phyloP scores from a whole-genome alignment of 2,797 vertebrate species.

The Sparidentex hasta region DNA sequence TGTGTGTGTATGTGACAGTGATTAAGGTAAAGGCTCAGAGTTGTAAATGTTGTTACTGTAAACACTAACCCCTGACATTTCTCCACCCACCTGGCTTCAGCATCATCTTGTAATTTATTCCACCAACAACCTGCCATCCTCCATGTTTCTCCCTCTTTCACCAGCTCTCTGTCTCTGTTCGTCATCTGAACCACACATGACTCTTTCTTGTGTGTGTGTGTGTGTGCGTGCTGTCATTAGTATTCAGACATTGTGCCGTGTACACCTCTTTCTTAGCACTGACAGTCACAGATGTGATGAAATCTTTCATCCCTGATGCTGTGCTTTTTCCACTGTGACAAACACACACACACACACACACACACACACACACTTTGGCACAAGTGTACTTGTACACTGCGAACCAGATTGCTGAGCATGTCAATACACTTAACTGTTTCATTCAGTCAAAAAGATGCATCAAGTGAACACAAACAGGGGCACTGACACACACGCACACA shows the following conservation, averaged over 20 bases:
- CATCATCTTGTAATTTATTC: conserved; percentile 56
- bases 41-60: conserved; percentile 43
- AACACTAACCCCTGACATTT: conserved; percentile 58
- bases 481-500: conserved; percentile 20
- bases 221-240: conserved; percentile 23
- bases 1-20: conserved; percentile 38
- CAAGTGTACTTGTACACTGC: neutral
- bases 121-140: conserved; percentile 34
- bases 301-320: conserved; percentile 29
- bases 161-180: neutral
- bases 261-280: conserved; percentile 12
- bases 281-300: conserved; percentile 42
- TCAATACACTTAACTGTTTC: conserved; percentile 5
- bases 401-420: conserved; percentile 5
- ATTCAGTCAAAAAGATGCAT: neutral
- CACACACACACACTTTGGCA: conserved; percentile 1
- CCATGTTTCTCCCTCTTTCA: conserved; percentile 7
- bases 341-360: conserved; percentile 18
- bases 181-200: conserved; percentile 21
- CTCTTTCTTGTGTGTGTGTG: conserved; percentile 9
- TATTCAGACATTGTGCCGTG: conserved; percentile 30
- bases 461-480: neutral
- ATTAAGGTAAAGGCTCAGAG: conserved; percentile 46
- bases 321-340: neutral
- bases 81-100: conserved; percentile 46